Percentiles rank a stretch among this genome's conserved stretches.
Conservation (phyloP, 2,797 vertebrate genomes). For the Pseudochirops cupreus region DNA sequence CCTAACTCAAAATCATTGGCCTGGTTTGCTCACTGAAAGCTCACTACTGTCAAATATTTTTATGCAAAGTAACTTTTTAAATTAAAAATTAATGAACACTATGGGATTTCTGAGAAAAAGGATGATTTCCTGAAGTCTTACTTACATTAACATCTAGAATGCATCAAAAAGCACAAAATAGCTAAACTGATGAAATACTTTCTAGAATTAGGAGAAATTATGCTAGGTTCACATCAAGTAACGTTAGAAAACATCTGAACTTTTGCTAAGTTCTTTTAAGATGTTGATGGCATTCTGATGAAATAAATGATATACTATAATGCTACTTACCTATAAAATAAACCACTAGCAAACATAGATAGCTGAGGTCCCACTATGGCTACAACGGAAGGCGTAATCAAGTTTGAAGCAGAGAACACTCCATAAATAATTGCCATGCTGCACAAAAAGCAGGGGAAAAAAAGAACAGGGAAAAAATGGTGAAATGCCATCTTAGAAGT, state of each 20-base stretch:
- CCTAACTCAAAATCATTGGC: not conserved
- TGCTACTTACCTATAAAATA: conserved; percentile 94
- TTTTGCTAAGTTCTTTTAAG: not conserved
- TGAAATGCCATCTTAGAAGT: not conserved
- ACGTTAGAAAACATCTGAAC: not conserved
- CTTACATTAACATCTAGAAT: not conserved
- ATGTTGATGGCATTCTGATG: not conserved
- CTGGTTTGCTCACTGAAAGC: not conserved
- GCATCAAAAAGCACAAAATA: not conserved
- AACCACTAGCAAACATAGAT: conserved; percentile 95
- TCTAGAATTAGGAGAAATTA: not conserved
- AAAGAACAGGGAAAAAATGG: not conserved
- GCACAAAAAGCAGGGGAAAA: not conserved
- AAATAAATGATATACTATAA: not conserved
- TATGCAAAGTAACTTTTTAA: not conserved
- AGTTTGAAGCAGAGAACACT: conserved; percentile 96
- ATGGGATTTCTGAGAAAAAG: not conserved
- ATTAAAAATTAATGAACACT: not conserved
- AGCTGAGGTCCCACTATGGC: conserved; percentile 93
- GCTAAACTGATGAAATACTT: not conserved
- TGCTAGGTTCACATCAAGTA: not conserved
- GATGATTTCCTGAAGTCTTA: not conserved
- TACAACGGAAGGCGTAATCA: conserved; percentile 96
- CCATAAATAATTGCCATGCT: conserved; percentile 99
- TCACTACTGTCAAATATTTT: not conserved